Conservation (phyloP, 2,797 vertebrate genomes). For the Diplodus puntazzo region DNA sequence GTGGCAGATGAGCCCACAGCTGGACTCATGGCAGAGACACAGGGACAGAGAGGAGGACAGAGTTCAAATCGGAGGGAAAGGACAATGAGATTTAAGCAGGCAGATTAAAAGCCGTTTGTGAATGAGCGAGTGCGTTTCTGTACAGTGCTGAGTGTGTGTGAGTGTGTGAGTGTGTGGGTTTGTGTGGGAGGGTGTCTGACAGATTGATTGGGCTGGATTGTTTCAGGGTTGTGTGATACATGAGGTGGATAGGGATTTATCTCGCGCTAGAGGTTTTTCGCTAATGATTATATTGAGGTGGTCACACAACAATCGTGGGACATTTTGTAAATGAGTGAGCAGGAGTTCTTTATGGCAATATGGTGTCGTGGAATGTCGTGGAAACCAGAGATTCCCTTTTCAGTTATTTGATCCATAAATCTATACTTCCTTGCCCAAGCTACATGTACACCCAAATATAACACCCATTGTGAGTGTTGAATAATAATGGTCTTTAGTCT, state of each 20-base stretch:
- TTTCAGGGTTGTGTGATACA: slow-evolving; percentile 20
- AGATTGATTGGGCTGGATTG: not conserved
- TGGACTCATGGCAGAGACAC: slow-evolving; percentile 54
- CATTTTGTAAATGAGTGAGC: not conserved
- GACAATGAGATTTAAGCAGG: slow-evolving; percentile 36
- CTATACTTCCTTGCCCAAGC: not conserved
- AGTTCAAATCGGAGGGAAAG: slow-evolving; percentile 39
- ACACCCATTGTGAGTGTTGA: not conserved
- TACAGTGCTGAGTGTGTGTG: not conserved
- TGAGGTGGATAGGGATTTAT: slow-evolving; percentile 11
- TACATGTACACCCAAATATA: not conserved
- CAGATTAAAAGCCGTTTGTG: slow-evolving; percentile 47
- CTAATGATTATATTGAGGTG: not conserved
- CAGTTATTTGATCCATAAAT: not conserved
- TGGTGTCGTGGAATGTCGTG: not conserved
- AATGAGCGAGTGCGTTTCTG: slow-evolving; percentile 16
- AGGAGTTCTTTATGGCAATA: not conserved
- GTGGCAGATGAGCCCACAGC: slow-evolving; percentile 72
- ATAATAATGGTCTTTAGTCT: not conserved
- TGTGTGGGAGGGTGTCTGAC: slow-evolving; percentile 21
- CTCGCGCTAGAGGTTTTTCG: not conserved
- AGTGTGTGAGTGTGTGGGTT: not conserved
- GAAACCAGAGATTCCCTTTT: not conserved
- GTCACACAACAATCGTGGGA: not conserved
- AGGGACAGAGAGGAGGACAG: slow-evolving; percentile 27